These are phyloP conservation scores for Pseudomyrmex sp. DNA, from an alignment of 1,140 invertebrate species.

Conservation along the genomic window DNA sequence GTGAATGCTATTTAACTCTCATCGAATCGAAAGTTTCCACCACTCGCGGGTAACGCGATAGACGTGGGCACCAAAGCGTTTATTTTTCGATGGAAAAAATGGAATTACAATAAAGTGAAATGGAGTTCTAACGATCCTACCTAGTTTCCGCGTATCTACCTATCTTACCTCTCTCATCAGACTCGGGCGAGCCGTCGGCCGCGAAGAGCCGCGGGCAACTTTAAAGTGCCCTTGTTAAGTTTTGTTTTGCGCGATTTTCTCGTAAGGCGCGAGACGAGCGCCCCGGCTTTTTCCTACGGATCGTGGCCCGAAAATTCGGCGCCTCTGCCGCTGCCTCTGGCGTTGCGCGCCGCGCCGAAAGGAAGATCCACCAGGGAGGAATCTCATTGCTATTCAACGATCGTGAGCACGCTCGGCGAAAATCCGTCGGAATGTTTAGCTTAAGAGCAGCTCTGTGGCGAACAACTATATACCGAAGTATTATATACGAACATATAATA, in stretches of 20 bases:
- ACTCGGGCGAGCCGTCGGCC: constrained; percentile 12
- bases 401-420: constrained; percentile 32
- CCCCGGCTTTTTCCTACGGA: constrained; percentile 14
- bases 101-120: constrained; percentile 79
- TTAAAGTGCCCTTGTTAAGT: constrained; percentile 65
- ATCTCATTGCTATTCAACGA: constrained; percentile 43
- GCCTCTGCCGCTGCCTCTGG: not conserved
- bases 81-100: constrained; percentile 78
- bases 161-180: constrained; percentile 9
- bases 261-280: not conserved
- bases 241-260: constrained; percentile 59
- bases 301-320: constrained; percentile 40
- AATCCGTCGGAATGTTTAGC: constrained; percentile 61
- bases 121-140: constrained; percentile 72
- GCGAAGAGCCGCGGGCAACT: constrained; percentile 30
- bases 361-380: constrained; percentile 8
- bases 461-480: constrained; percentile 19
- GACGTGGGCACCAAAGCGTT: constrained; percentile 75
- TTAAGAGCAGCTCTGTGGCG: constrained; percentile 42
- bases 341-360: not conserved
- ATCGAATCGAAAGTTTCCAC: constrained; percentile 72
- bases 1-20: constrained; percentile 74
- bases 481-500: constrained; percentile 3
- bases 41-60: constrained; percentile 72
- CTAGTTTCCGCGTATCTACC: constrained; percentile 31